Evolutionary conservation across 92 coral and sea anemone species (phyloP), one percentile per base, ranked within the genome.

Genomic region (Parazoanthus atlanticus): DNA sequence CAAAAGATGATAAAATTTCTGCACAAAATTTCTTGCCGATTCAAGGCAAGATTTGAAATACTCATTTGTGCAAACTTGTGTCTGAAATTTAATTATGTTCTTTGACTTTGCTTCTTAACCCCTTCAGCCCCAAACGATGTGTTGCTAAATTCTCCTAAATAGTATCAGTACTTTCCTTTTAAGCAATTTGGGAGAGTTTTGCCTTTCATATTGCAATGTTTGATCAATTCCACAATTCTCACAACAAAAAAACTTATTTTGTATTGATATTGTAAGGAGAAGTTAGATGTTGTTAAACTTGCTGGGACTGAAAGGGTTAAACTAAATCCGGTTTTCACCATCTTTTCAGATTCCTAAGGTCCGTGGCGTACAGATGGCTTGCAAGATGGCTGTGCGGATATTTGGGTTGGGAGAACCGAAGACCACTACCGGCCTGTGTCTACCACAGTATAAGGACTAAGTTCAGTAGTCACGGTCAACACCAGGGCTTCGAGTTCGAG

Each of bases 1-100:
- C 29, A 67, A 67, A 67, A 67, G 73, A 67, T 67, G 73, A 67
- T 67, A 67, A 67, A 67, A 67, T 67, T 25, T 67, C 73, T 67
- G 73, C 71, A 65, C 28, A 65, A 65, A 65, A 65, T 17, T 65
- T 65, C 0, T 65, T 65, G 71, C 16, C 71, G 71, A 26, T 65
- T 65, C 71, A 65, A 65, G 71, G 71, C 71, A 65, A 65, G 71
- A 2, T 2, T 65, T 65, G 71, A 65, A 65, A 65, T 46, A 46
- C 12, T 46, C 11, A 46, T 46, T 46, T 46, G 49, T 46, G 6
- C 49, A 46, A 46, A 46, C 49, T 46, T 46, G 49, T 46, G 49
- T 46, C 49, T 46, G 49, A 1, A 46, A 46, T 46, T 46, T 46
- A 46, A 46, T 46, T 46, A 46, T 0, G 49, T 46, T 6, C 49